phyloP scores from a whole-genome alignment of 2,888 invertebrate genomes.

The Machimus atricapillus region DNA sequence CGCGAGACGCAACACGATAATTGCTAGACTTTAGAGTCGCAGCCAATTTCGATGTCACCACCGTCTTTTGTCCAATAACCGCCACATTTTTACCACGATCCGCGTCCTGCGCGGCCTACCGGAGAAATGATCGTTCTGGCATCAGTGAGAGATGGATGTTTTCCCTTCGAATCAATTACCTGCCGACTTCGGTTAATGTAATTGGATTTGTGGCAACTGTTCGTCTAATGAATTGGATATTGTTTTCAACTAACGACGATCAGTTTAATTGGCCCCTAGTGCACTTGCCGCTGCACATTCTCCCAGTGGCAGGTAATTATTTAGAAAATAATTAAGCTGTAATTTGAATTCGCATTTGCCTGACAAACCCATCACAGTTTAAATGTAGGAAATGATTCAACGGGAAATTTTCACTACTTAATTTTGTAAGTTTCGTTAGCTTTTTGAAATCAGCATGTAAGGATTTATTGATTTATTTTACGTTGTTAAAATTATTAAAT shows the following conservation, averaged over 20 bases:
- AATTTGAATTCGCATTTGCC: neutral
- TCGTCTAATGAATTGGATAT: conserved; percentile 43
- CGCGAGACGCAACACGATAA: neutral
- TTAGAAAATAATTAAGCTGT: neutral
- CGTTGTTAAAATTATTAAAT: neutral
- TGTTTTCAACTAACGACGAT: conserved; percentile 38
- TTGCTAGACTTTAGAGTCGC: neutral
- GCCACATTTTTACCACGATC: neutral
- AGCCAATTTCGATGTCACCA: conserved; percentile 22
- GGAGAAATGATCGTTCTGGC: conserved; percentile 2
- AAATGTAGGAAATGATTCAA: neutral
- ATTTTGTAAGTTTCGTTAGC: neutral
- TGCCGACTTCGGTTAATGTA: conserved; percentile 37
- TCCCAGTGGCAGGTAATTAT: neutral
- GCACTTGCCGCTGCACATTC: neutral
- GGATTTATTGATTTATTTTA: neutral
- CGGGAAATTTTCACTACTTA: neutral
- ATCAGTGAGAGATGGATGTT: neutral
- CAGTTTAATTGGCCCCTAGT: conserved; percentile 42
- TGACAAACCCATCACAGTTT: neutral
- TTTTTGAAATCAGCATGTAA: neutral
- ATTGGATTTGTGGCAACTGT: conserved; percentile 44
- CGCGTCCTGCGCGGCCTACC: neutral
- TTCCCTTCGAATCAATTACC: conserved; percentile 20
- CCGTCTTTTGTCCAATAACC: conserved; percentile 9